Evolutionary conservation across 2,113 vertebrate genomes (phyloP).

Genomic region (Martes martes): DNA sequence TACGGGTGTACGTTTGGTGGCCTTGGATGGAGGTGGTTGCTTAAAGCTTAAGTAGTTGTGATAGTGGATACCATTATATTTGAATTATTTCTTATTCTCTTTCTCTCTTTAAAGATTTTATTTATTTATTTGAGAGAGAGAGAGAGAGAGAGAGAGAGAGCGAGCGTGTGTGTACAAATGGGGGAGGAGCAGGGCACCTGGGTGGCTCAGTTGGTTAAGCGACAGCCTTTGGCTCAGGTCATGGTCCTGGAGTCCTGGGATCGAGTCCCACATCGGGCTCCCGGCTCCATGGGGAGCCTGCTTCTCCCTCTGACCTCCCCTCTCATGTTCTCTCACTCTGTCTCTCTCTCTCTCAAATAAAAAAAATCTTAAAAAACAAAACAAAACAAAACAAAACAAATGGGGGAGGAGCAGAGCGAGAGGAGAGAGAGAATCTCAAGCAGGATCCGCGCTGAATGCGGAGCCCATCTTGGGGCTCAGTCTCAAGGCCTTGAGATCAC

Average conservation of each 20-base stretch:
- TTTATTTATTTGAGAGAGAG: too few species aligned
- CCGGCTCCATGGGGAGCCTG: too few species aligned
- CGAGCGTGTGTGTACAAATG: background rate
- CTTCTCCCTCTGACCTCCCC: too few species aligned
- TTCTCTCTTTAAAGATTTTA: background rate
- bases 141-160: background rate
- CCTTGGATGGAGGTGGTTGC: background rate
- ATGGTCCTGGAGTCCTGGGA: too few species aligned
- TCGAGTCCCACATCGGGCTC: too few species aligned
- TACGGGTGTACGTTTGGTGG: background rate
- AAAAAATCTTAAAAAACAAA: too few species aligned
- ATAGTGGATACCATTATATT: background rate
- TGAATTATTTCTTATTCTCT: background rate
- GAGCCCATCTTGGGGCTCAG: fast-evolving
- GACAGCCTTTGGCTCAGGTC: too few species aligned
- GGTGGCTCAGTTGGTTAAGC: too few species aligned
- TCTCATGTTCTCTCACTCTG: too few species aligned
- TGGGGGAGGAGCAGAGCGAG: background rate
- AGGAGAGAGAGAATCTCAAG: background rate
- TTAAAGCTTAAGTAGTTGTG: background rate
- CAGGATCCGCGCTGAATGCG: fast-evolving
- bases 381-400: background rate
- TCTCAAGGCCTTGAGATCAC: background rate
- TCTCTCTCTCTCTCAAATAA: too few species aligned
- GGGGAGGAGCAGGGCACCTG: background rate